A percentile compares a stretch with the other conserved stretches of the same genome.
Conservation (phyloP, 1,140 invertebrate genomes). For the Drosophila malerkotliana region DNA sequence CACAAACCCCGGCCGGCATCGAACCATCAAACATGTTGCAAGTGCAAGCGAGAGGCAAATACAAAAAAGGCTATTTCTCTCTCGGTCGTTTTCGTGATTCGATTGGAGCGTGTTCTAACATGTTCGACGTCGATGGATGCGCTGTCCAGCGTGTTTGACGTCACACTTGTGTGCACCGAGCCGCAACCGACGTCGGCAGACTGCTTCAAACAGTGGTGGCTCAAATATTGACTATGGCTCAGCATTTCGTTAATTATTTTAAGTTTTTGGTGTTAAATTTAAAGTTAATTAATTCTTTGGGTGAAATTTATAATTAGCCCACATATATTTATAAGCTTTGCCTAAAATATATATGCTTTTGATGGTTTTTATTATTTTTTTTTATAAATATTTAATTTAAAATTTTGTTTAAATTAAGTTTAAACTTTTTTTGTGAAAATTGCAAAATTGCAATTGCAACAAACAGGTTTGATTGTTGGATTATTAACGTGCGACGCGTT, state of each 20-base stretch:
- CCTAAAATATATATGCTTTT: background rate
- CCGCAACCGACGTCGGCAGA: constrained; percentile 36
- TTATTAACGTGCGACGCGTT: constrained; percentile 68
- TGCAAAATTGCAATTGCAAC: constrained; percentile 7
- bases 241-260: background rate
- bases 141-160: constrained; percentile 4
- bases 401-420: background rate
- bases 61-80: constrained; percentile 7
- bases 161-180: constrained; percentile 27
- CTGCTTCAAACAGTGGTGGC: background rate
- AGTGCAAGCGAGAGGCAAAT: constrained; percentile 4
- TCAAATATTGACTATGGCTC: background rate
- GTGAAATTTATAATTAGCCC: background rate
- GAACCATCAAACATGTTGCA: constrained; percentile 44
- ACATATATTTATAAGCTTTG: too few relatives aligned
- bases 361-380: background rate
- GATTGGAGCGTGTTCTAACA: background rate
- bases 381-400: background rate
- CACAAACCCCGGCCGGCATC: constrained; percentile 54
- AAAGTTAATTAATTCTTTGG: background rate
- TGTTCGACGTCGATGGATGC: background rate
- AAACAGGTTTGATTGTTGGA: constrained; percentile 41
- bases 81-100: constrained; percentile 55
- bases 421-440: background rate
- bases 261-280: background rate